Percentiles rank a stretch among this genome's conserved stretches.
Evolutionary conservation across 2,797 vertebrate species (phyloP).

Genomic region (Syngnathus acus): DNA sequence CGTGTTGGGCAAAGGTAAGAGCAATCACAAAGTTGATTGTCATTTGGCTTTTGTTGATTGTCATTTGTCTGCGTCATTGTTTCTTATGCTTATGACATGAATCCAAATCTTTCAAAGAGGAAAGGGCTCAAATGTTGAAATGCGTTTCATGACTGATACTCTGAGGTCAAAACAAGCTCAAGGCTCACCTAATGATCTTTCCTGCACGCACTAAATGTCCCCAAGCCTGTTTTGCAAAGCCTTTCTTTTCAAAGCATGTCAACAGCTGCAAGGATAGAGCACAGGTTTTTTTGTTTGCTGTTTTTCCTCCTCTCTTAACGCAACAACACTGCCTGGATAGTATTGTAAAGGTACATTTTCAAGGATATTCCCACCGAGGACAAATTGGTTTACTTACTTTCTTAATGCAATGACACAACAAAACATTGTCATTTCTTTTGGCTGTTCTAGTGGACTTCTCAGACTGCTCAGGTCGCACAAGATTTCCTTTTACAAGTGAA

Average conservation of each 20-base stretch:
- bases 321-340: neutral
- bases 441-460: conserved; percentile 52
- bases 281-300: neutral
- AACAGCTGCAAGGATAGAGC: neutral
- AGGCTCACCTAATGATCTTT: conserved; percentile 9
- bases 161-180: conserved; percentile 13
- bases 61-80: neutral
- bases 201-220: conserved; percentile 17
- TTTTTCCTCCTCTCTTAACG: neutral
- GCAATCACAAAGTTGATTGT: neutral
- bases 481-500: conserved; percentile 24
- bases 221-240: conserved; percentile 30
- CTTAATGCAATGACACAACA: too few relatives aligned
- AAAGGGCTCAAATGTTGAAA: neutral
- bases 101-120: neutral
- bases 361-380: neutral
- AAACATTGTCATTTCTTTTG: neutral
- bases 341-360: neutral
- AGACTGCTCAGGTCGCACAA: conserved; percentile 43
- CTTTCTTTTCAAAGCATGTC: conserved; percentile 3
- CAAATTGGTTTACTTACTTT: neutral
- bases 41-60: too few relatives aligned
- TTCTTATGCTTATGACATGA: neutral
- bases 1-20: conserved; percentile 63
- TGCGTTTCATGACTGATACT: conserved; percentile 16